phyloP scores from a whole-genome alignment of 2,113 vertebrate species.

The Myotis davidii region DNA sequence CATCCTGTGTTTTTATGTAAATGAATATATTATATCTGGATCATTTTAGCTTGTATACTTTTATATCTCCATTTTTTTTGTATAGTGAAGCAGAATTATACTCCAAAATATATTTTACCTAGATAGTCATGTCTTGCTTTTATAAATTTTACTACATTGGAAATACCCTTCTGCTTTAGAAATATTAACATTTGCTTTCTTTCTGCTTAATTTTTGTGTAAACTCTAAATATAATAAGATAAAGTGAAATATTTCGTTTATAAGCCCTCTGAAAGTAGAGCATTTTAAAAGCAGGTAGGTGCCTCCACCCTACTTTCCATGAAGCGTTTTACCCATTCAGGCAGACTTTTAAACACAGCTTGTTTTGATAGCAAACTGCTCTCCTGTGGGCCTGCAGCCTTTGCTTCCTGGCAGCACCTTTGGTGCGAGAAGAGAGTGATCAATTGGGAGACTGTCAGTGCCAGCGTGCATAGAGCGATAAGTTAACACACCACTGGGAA shows the following conservation, averaged over 20 bases:
- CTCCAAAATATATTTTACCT: conserved; percentile 67
- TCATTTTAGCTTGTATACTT: conserved; percentile 46
- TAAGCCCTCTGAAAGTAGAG: conserved; percentile 86
- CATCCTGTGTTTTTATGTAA: conserved; percentile 24
- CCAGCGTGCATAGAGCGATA: conserved; percentile 93
- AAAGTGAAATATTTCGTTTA: conserved; percentile 87
- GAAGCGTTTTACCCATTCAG: conserved; percentile 88
- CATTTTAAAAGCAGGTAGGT: conserved; percentile 88
- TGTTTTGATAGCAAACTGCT: conserved; percentile 91
- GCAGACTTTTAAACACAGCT: conserved; percentile 91
- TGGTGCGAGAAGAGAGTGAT: conserved; percentile 91
- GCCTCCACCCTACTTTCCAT: conserved; percentile 88
- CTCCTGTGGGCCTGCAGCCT: conserved; percentile 89
- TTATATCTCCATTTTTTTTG: conserved; percentile 13
- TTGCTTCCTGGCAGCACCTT: conserved; percentile 91
- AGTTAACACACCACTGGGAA: conserved; percentile 94
- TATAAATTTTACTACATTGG: conserved; percentile 56
- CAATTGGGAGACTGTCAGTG: conserved; percentile 93
- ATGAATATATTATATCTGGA: background rate
- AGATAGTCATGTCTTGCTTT: conserved; percentile 47
- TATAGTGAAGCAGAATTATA: conserved; percentile 68
- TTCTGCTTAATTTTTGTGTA: conserved; percentile 84
- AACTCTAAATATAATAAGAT: conserved; percentile 84
- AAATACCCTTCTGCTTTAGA: conserved; percentile 71
- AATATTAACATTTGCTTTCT: conserved; percentile 80